Conservation (phyloP, 2,797 vertebrate genomes). For the Lagocephalus sceleratus region DNA sequence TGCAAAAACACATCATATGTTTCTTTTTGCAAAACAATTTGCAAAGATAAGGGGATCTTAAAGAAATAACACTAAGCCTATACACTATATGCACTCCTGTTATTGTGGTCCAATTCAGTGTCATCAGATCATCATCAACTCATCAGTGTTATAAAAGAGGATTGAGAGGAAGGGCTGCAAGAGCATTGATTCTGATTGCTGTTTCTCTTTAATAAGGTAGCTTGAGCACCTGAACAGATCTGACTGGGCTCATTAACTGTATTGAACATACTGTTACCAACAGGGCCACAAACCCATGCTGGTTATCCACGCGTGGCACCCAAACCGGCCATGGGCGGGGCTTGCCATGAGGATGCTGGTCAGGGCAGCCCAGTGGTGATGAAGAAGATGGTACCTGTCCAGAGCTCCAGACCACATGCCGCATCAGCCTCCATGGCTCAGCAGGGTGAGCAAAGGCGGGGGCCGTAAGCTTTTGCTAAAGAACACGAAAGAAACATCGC, state of each 20-base stretch:
- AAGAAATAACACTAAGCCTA: too few species aligned
- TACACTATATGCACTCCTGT: too few species aligned
- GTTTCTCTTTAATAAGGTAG: neutral
- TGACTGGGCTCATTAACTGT: too few species aligned
- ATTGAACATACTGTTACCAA: conserved; percentile 20
- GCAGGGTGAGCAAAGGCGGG: conserved; percentile 74
- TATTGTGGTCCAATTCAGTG: too few species aligned
- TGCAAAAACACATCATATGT: too few species aligned
- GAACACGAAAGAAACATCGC: conserved; percentile 2
- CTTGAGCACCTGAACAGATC: conserved; percentile 1
- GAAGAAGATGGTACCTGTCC: conserved; percentile 80
- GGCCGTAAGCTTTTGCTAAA: neutral
- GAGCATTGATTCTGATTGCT: too few species aligned
- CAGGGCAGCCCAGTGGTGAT: conserved; percentile 71
- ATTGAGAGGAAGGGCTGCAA: too few species aligned
- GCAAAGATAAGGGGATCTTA: too few species aligned
- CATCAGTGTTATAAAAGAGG: too few species aligned
- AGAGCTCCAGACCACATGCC: conserved; percentile 73
- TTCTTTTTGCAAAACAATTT: too few species aligned
- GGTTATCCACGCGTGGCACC: conserved; percentile 73
- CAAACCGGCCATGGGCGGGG: conserved; percentile 69
- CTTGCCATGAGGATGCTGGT: conserved; percentile 59
- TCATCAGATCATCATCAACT: too few species aligned
- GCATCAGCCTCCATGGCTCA: conserved; percentile 52
- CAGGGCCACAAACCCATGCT: conserved; percentile 67